Percentiles rank a stretch among this genome's conserved stretches.
Evolutionary conservation across 1,140 invertebrate species (phyloP).

Genomic region (Drosophila azteca): DNA sequence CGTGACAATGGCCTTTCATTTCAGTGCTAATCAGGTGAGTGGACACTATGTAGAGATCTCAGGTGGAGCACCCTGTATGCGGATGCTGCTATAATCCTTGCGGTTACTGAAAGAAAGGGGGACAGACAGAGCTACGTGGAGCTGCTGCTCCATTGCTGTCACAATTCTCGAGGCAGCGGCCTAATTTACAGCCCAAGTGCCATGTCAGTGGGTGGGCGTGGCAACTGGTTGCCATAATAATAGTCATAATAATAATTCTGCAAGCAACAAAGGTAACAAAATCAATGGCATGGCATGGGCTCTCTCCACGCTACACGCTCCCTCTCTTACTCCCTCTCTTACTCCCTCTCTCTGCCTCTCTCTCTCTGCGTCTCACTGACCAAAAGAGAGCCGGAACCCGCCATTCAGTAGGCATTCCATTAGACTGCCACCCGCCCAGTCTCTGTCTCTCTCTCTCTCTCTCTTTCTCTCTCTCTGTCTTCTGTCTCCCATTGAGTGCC

Average conservation of each 20-base stretch:
- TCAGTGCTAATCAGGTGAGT: constrained; percentile 61
- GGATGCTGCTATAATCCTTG: constrained; percentile 5
- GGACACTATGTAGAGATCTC: no score
- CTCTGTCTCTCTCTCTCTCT: no score
- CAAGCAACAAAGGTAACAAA: constrained; percentile 23
- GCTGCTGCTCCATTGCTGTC: no score
- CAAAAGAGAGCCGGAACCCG: neutral
- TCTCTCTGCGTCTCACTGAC: neutral
- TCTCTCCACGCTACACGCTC: constrained; percentile 4
- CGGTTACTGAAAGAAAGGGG: no score
- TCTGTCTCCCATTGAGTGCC: neutral
- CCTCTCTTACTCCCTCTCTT: neutral
- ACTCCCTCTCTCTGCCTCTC: neutral
- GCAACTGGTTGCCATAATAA: constrained; percentile 30
- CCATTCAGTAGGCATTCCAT: constrained; percentile 19
- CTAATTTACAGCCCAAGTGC: no score
- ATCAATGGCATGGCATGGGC: constrained; percentile 59
- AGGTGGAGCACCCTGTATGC: constrained; percentile 8
- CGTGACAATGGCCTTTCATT: constrained; percentile 49
- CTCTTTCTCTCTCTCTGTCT: neutral
- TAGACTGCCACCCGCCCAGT: constrained; percentile 16
- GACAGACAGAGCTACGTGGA: no score
- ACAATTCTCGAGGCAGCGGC: no score
- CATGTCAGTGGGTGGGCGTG: no score
- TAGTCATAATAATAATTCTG: constrained; percentile 36